Evolutionary conservation across 2,888 invertebrate species (phyloP).

Genomic region (Drosophila leonis): DNA sequence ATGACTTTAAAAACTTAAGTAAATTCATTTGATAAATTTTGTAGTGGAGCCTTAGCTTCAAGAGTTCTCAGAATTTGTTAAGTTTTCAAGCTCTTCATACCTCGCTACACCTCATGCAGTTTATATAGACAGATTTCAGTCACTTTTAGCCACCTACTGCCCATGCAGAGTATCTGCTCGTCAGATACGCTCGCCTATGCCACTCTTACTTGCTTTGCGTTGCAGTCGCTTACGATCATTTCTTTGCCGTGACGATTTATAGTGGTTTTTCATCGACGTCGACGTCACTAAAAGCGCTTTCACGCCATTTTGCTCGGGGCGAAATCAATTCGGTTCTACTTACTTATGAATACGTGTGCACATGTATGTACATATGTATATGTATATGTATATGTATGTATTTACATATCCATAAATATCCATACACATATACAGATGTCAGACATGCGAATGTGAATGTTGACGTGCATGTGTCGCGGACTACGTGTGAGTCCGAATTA

Average conservation of each 20-base stretch:
- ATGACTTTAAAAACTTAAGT: no score
- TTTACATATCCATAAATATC: conserved; percentile 21
- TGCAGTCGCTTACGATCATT: conserved; percentile 37
- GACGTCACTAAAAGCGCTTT: conserved; percentile 57
- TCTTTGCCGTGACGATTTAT: conserved; percentile 67
- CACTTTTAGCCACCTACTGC: neutral
- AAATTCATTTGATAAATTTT: no score
- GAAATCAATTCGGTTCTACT: conserved; percentile 51
- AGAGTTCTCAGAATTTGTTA: no score
- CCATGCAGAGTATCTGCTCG: neutral
- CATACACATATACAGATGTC: conserved; percentile 10
- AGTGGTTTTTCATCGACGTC: conserved; percentile 78
- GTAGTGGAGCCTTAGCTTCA: no score
- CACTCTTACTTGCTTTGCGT: conserved; percentile 1
- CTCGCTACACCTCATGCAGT: no score
- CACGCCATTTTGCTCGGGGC: conserved; percentile 53
- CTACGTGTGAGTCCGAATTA: conserved; percentile 53
- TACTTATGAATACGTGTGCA: conserved; percentile 18
- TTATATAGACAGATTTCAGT: no score
- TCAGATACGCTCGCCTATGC: neutral
- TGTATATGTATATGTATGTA: conserved; percentile 6
- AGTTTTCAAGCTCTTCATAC: no score
- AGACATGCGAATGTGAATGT: conserved; percentile 15
- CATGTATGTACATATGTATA: conserved; percentile 4
- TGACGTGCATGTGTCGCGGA: conserved; percentile 46